phyloP scores from a whole-genome alignment of 2,888 invertebrate genomes.

The Piscicola geometra region DNA sequence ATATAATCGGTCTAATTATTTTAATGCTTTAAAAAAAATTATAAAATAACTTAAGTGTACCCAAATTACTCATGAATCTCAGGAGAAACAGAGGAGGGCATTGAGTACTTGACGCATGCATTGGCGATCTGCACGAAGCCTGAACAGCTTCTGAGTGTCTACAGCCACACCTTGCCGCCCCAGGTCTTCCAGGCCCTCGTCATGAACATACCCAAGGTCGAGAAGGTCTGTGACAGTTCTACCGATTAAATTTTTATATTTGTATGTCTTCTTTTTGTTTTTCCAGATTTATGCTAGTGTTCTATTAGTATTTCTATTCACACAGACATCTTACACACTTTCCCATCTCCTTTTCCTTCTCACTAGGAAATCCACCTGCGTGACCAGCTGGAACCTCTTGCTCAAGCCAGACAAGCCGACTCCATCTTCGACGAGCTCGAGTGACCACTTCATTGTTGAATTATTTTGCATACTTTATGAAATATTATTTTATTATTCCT shows the following conservation, averaged over 20 bases:
- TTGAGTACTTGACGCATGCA: conserved; percentile 92
- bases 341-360: neutral
- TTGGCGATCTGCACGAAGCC: conserved; percentile 96
- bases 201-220: conserved; percentile 70
- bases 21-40: no score
- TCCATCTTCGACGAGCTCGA: conserved; percentile 11
- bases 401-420: neutral
- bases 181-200: conserved; percentile 85
- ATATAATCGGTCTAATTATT: no score
- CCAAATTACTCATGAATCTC: no score
- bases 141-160: conserved; percentile 76
- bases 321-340: no score
- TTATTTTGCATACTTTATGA: no score
- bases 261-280: no score
- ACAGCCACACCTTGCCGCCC: conserved; percentile 91
- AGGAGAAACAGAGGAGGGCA: conserved; percentile 68
- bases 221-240: conserved; percentile 60
- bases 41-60: no score
- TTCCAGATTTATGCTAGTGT: no score
- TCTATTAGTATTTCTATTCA: no score
- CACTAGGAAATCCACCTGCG: neutral
- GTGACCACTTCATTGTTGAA: neutral
- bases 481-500: no score
- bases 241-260: no score
- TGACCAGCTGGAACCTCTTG: conserved; percentile 3